These are phyloP conservation scores for Nixonia krombeini DNA, from an alignment of 1,140 invertebrate genomes.

Conservation along the genomic window DNA sequence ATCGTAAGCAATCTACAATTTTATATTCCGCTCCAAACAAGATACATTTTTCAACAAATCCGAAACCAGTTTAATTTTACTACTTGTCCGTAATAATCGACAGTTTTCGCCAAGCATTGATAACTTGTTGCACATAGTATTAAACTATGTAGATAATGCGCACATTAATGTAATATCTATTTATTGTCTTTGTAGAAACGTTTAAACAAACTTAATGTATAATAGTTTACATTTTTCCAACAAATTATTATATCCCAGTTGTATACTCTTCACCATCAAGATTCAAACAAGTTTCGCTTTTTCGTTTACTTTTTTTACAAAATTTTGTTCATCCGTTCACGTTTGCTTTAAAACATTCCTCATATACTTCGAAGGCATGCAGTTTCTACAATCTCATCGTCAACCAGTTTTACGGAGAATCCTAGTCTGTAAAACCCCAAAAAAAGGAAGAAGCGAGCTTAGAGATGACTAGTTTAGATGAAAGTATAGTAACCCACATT, in stretches of 20 bases:
- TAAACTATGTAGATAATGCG: neutral
- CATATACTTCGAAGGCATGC: conserved; percentile 15
- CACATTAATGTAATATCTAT: neutral
- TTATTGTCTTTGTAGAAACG: conserved; percentile 1
- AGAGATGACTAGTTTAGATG: conserved; percentile 29
- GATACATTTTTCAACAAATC: conserved; percentile 4
- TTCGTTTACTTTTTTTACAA: too few relatives aligned
- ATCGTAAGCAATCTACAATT: neutral
- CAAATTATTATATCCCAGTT: too few relatives aligned
- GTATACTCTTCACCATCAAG: neutral
- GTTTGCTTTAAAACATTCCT: conserved; percentile 27
- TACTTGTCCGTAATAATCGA: conserved; percentile 26
- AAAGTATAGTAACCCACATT: conserved; percentile 47
- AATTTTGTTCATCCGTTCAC: conserved; percentile 20
- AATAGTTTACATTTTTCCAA: neutral
- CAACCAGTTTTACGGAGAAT: conserved; percentile 39
- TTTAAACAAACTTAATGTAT: neutral
- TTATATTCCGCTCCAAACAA: conserved; percentile 13
- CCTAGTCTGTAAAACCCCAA: conserved; percentile 30
- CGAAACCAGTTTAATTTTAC: conserved; percentile 24
- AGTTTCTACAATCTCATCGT: conserved; percentile 35
- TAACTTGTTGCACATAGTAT: conserved; percentile 9
- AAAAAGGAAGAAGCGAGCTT: conserved; percentile 27
- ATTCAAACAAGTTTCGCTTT: neutral
- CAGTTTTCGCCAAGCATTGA: conserved; percentile 14